Evolutionary conservation across 2,888 invertebrate genomes (phyloP).

Genomic region (Thera obeliscata): DNA sequence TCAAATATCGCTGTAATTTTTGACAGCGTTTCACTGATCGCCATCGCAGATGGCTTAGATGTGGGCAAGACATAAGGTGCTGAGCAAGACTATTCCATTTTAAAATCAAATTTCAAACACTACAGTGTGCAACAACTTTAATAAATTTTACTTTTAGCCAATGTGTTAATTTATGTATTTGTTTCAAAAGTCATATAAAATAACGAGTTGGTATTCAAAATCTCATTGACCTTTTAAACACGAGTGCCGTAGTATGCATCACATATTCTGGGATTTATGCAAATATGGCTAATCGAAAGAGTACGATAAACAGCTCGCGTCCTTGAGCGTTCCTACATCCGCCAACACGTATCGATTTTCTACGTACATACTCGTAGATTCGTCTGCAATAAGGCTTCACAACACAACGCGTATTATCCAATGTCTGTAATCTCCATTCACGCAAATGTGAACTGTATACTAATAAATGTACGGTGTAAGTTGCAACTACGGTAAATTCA

Average conservation of each 20-base stretch:
- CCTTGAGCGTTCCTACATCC: slow-evolving; percentile 71
- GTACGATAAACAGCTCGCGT: slow-evolving; percentile 56
- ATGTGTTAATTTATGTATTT: neutral
- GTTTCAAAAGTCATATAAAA: neutral
- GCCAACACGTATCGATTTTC: slow-evolving; percentile 78
- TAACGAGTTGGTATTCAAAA: neutral
- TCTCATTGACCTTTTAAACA: slow-evolving; percentile 9
- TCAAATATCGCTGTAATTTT: too few relatives aligned
- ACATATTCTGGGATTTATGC: slow-evolving; percentile 30
- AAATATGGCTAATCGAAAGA: slow-evolving; percentile 48
- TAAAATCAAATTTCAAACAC: too few relatives aligned
- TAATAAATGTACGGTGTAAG: slow-evolving; percentile 27
- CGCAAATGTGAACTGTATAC: slow-evolving; percentile 47
- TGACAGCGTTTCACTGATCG: too few relatives aligned
- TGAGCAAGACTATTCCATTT: too few relatives aligned
- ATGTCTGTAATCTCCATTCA: neutral
- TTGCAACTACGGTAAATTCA: neutral
- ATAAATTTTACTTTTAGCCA: too few relatives aligned
- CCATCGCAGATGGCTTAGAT: too few relatives aligned
- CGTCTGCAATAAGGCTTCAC: slow-evolving; percentile 77
- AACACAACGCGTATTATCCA: slow-evolving; percentile 51
- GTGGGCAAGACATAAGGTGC: too few relatives aligned
- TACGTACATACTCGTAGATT: slow-evolving; percentile 66
- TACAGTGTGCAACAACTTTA: too few relatives aligned
- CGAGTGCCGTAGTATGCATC: slow-evolving; percentile 5